Evolutionary conservation across 2,797 vertebrate genomes (phyloP).

Genomic region (Euphonia xanthogaster): DNA sequence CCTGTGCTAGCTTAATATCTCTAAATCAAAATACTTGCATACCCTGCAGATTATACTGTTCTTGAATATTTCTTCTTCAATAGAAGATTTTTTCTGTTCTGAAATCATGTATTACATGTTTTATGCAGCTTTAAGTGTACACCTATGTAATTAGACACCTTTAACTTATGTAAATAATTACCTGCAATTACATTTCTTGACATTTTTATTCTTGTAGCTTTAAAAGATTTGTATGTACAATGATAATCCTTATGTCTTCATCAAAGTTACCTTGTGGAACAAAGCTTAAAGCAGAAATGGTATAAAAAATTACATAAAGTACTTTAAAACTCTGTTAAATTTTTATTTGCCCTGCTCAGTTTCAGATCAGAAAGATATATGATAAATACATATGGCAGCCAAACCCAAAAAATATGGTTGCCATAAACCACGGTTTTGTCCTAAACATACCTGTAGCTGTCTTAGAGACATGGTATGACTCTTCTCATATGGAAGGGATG

Average conservation of each 20-base stretch:
- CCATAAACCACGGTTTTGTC: slow-evolving; percentile 73
- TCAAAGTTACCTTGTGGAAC: background rate
- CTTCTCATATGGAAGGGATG: slow-evolving; percentile 80
- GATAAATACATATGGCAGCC: slow-evolving; percentile 80
- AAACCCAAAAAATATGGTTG: slow-evolving; percentile 51
- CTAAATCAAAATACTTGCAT: background rate
- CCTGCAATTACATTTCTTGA: background rate
- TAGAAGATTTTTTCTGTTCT: background rate
- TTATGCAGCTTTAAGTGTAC: background rate
- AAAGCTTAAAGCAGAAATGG: background rate
- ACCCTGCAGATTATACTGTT: background rate
- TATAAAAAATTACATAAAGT: background rate
- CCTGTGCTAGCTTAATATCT: background rate
- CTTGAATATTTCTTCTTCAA: background rate
- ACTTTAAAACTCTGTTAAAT: background rate
- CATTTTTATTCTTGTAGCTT: background rate
- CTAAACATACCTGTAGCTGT: slow-evolving; percentile 76
- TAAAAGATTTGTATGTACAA: background rate
- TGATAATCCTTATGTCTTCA: background rate
- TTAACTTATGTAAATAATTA: background rate
- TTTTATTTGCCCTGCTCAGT: slow-evolving; percentile 30
- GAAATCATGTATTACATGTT: background rate
- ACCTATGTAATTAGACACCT: background rate
- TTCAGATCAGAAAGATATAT: slow-evolving; percentile 78
- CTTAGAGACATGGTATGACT: slow-evolving; percentile 79